These are phyloP conservation scores for Piaya cayana DNA, from an alignment of 2,113 vertebrate genomes.

Conservation along the genomic window DNA sequence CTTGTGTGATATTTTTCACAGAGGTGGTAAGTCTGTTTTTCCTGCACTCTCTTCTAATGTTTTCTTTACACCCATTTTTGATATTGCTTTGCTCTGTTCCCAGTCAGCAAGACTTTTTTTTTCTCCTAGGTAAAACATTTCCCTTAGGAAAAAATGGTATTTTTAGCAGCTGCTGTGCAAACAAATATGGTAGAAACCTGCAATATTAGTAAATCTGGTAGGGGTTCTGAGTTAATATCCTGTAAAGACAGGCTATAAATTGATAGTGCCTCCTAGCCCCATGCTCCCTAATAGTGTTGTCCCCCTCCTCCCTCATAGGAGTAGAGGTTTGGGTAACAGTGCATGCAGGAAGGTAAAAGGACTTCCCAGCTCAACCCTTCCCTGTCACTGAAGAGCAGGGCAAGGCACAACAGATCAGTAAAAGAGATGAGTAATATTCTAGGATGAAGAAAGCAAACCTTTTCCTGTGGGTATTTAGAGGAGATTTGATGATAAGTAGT, in stretches of 20 bases:
- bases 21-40: background rate
- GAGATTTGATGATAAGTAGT: background rate
- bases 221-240: background rate
- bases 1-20: background rate
- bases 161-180: background rate
- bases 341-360: background rate
- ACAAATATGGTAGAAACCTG: background rate
- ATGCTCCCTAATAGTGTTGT: background rate
- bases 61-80: background rate
- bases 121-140: background rate
- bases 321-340: background rate
- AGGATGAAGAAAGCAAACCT: background rate
- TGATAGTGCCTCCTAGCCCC: background rate
- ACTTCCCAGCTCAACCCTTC: background rate
- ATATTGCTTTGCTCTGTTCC: background rate
- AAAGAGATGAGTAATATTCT: background rate
- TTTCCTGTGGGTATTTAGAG: background rate
- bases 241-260: background rate
- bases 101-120: background rate
- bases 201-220: background rate
- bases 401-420: too few species aligned
- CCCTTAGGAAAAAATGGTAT: background rate
- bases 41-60: background rate
- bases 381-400: background rate
- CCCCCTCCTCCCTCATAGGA: background rate